Evolutionary conservation across 2,797 vertebrate genomes (phyloP), one percentile per base, ranked within the genome.

Genomic region (Lagorchestes hirsutus): DNA sequence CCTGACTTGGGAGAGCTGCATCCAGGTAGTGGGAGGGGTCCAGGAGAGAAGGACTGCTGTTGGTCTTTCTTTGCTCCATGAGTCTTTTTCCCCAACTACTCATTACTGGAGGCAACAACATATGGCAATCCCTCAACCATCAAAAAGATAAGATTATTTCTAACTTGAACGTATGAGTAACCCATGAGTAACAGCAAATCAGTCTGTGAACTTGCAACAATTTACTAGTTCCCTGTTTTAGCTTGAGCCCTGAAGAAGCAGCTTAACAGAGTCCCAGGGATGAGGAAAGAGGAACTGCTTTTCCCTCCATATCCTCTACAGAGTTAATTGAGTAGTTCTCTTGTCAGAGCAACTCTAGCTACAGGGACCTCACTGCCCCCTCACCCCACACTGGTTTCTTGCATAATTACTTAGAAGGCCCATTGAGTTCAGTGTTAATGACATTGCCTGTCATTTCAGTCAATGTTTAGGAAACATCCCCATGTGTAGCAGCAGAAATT

Each of bases 361-460:
- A 82, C 67, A 82, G 18, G 40, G 54, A 0, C 6, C 22, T 52
- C 0, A 0, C 31, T 0, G 31, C 67, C n/a, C 58, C 4, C 10
- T 40, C 0, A 10, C 62, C 34, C 9, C 54, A 27, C n/a, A 31
- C 28, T 4, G 1, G 0, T 54, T 46, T 0, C 55, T n/a, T 4
- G 14, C 0, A 24, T 82, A 46, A 9, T 12, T 87, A 34, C 16
- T 56, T n/a, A 3, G 27, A 54, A 29, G 29, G 54, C n/a, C 59
- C 50, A 2, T n/a, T 5, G 9, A 27, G 4, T 16, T 16, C 82
- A 9, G 92, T 12, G n/a, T 40, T 40, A 0, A 54, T 34, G 0
- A 13, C 0, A 0, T 12, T 10, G 0, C 55, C 40, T 27, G 0
- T 6, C 92, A 1, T 24, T 91, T 50, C 90, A 93, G 96, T 93